Conservation (phyloP, 2,113 vertebrate species). For the Myiozetetes cayanensis region DNA sequence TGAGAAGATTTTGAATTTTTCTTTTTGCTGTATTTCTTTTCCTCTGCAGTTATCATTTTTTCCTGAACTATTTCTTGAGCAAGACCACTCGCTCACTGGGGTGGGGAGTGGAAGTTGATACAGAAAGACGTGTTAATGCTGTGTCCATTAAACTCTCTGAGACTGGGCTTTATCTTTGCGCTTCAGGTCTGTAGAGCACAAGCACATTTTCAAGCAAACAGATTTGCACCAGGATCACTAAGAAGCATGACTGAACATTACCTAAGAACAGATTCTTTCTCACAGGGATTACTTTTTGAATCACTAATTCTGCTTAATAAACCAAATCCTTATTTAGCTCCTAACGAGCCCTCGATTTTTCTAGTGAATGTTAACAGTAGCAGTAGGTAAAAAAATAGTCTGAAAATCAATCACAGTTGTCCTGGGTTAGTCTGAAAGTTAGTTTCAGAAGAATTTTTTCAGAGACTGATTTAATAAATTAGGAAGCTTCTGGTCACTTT, state of each 20-base stretch:
- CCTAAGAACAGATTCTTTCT: not conserved
- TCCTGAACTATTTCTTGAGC: not conserved
- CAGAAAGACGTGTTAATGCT: not conserved
- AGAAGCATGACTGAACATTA: not conserved
- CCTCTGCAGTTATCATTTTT: not conserved
- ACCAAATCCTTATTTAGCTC: not conserved
- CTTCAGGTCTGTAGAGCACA: not conserved
- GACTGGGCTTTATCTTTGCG: not conserved
- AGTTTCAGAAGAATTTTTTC: not conserved
- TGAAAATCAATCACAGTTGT: not conserved
- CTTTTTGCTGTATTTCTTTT: not conserved
- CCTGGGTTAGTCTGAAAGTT: not conserved
- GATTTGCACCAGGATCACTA: not conserved
- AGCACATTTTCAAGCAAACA: not conserved
- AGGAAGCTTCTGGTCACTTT: not conserved
- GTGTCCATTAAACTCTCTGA: not conserved
- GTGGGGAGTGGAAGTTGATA: not conserved
- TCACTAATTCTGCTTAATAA: not conserved
- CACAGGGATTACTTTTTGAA: not conserved
- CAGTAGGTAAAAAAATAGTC: not conserved
- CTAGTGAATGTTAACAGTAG: not conserved
- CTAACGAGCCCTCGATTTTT: not conserved
- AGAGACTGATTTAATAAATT: not conserved
- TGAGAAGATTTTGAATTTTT: not conserved
- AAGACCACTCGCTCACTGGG: not conserved